Evolutionary conservation across 2,888 invertebrate species (phyloP), one percentile per base, ranked within the genome.

Genomic region (Drosophila kambysellisi): DNA sequence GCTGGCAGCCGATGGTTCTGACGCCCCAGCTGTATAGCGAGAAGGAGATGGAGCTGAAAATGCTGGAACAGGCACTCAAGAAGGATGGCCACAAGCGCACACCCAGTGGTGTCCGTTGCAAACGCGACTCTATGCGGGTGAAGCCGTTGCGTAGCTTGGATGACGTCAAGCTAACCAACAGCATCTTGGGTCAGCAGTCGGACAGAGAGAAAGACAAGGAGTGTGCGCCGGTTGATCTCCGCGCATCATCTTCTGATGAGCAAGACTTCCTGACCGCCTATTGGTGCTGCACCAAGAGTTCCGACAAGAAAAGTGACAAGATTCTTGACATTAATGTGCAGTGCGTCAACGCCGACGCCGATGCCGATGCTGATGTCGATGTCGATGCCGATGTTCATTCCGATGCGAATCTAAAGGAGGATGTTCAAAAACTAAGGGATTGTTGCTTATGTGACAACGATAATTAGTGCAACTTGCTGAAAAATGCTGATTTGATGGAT

Each of bases 1-100:
- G 29, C 30, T 88, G 85, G 85, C 69, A 84, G 59, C 85, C 85
- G 0, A 11, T 79, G 33, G 87, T 89, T n/a, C 43, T 77, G 1
- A 77, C 84, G 9, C 58, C 84, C 33, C 77, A 71, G n/a, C 69
- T 70, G 52, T 60, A 77, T n/a, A 75, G 76, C 17, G 88, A 84
- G 3, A 82, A 70, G 58, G 84, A 89, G 29, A 33, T 70, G 20
- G 76, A 77, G 4, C 32, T 79, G 58, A 86, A 76, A 30, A 80
- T 70, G n/a, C 30, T 62, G 29, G 76, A 72, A 2, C 69, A 71
- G 52, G 66, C 57, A 9, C 17, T 41, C 0, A 79, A 69, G 37
- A 73, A 39, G 33, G 54, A 30, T 35, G 58, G 37, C 0, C 33
- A 54, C 0, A 46, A 63, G 12, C 48, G 64, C 0, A 51, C 52